Conservation (phyloP, 2,888 invertebrate species). For the Drosophila nigritarsus region DNA sequence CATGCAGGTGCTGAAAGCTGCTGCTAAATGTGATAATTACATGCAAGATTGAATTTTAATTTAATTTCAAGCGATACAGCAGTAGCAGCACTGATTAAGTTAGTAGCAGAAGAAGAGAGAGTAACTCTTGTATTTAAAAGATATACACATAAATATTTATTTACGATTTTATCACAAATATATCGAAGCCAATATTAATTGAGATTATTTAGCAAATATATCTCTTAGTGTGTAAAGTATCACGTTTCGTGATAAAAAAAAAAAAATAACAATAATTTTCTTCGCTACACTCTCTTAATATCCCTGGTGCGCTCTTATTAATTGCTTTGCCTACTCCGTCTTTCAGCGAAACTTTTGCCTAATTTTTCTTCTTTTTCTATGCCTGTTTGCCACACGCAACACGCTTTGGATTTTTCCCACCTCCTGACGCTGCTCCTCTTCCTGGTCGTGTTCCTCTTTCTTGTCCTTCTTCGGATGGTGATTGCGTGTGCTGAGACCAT, state of each 20-base stretch:
- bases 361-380: slow-evolving; percentile 64
- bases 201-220: not conserved
- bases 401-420: slow-evolving; percentile 24
- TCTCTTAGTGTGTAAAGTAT: slow-evolving; percentile 4
- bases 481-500: slow-evolving; percentile 65
- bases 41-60: slow-evolving; percentile 85
- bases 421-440: slow-evolving; percentile 18
- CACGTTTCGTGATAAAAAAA: slow-evolving; percentile 16
- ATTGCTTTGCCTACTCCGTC: slow-evolving; percentile 52
- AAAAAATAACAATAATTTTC: slow-evolving; percentile 18
- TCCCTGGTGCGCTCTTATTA: slow-evolving; percentile 49
- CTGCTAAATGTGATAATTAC: slow-evolving; percentile 83
- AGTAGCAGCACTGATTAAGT: not conserved
- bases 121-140: not conserved
- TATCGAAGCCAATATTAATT: not conserved
- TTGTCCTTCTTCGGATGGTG: not conserved
- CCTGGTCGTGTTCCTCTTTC: not conserved
- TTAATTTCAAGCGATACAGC: slow-evolving; percentile 70
- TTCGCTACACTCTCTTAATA: slow-evolving; percentile 31
- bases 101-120: not conserved
- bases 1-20: slow-evolving; percentile 34
- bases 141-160: not conserved
- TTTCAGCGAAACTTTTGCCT: slow-evolving; percentile 39
- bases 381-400: slow-evolving; percentile 62
- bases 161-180: not conserved